Base-by-base conservation (phyloP, 2,888 invertebrate species). In the Cataglyphis cursor region DNA sequence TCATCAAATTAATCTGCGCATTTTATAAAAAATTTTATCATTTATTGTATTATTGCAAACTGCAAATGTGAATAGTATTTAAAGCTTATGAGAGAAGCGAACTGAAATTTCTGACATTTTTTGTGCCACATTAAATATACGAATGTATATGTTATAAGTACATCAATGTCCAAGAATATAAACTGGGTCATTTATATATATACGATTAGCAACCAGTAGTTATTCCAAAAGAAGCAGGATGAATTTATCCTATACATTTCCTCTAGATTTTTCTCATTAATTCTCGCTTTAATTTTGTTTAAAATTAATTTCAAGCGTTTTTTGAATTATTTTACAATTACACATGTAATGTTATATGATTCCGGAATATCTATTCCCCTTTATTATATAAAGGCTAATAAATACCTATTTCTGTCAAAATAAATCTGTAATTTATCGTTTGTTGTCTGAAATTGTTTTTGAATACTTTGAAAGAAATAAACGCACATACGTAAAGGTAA, bases 171-270 rank as follows among this genome's bases (percentile, higher is more conserved):
- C 21, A 48, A 48, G 59, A 59, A 48, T 61, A 21, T 68, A 68
- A 78, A 78, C 18, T 2, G 62, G 59, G 70, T 80, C 59, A 59
- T 70, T 61, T 68, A 41, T 59, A 59, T 78, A 21, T 68, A 59
- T 5, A 24, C 64, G 44, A 78, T 78, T 44, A 66, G 44, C 44
- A 24, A 18, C 12, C 18, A 35, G 28, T 68, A 24, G 31, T 44
- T 70, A 70, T 6, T 51, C 6, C 21, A 68, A 59, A 59, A 48
- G 59, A 0, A 44, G 1, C 6, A n/a, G 4, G 15, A 4, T 1
- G 9, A 38, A 41, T 15, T 38, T 15, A n/a, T 59, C 6, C 28
- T 31, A 61, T 18, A 18, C 9, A 35, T 65, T n/a, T 10, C 18
- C 6, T 48, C 48, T 28, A 44, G 4, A 31, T 0, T 24, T 10